These are phyloP conservation scores for Apeltes quadracus DNA, from an alignment of 2,113 vertebrate genomes.

Conservation along the genomic window DNA sequence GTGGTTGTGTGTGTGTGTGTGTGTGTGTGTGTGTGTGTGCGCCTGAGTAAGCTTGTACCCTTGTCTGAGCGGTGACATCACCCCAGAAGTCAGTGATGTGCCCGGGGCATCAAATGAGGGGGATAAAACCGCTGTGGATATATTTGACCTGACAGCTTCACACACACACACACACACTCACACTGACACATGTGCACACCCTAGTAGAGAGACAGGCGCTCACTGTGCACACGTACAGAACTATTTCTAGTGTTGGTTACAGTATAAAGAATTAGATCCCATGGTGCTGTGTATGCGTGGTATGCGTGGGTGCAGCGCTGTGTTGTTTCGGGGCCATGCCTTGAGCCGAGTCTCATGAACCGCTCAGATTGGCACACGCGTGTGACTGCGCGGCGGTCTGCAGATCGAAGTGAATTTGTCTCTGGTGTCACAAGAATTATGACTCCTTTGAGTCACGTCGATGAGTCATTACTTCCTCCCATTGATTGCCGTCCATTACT, in stretches of 20 bases:
- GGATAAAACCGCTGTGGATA: constrained; percentile 63
- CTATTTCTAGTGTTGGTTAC: constrained; percentile 5
- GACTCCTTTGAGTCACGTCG: constrained; percentile 61
- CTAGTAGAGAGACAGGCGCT: constrained; percentile 7
- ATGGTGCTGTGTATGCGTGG: constrained; percentile 1
- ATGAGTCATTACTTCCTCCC: constrained; percentile 67
- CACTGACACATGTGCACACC: constrained; percentile 20
- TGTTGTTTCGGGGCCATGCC: constrained; percentile 21
- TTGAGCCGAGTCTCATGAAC: constrained; percentile 33
- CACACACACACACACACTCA: constrained; percentile 38
- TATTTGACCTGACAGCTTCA: constrained; percentile 78
- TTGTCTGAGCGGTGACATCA: constrained; percentile 74
- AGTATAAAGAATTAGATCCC: background rate
- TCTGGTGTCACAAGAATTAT: constrained; percentile 55
- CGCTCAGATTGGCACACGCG: constrained; percentile 43
- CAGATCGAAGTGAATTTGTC: constrained; percentile 50
- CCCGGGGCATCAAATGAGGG: constrained; percentile 64
- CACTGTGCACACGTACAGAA: constrained; percentile 11
- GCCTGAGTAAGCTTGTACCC: constrained; percentile 48
- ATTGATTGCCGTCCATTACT: constrained; percentile 72
- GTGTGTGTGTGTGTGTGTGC: constrained; percentile 15
- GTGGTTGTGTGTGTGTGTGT: constrained; percentile 13
- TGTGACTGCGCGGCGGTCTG: constrained; percentile 31
- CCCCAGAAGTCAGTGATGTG: constrained; percentile 64
- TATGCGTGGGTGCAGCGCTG: constrained; percentile 11